phyloP scores from a whole-genome alignment of 2,113 vertebrate species.

The Gopherus evgoodei region DNA sequence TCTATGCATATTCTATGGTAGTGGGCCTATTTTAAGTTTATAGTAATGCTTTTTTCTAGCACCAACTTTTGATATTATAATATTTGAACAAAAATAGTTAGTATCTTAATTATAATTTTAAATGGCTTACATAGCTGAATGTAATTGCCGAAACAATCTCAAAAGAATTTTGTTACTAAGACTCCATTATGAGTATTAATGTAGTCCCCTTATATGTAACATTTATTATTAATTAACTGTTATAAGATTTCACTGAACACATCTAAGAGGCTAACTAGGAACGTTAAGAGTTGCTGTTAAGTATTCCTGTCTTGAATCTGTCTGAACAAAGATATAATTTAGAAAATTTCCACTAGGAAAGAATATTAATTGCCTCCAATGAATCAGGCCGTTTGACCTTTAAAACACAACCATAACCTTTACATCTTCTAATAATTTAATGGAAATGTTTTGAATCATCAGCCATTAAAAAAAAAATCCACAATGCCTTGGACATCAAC shows the following conservation, averaged over 20 bases:
- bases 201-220: background rate
- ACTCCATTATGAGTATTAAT: background rate
- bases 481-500: background rate
- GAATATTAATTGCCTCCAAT: background rate
- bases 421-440: background rate
- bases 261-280: background rate
- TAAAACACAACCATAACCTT: background rate
- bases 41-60: background rate
- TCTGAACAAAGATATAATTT: background rate
- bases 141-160: background rate
- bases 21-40: background rate
- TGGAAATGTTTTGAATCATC: background rate
- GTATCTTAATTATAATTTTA: background rate
- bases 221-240: background rate
- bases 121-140: background rate
- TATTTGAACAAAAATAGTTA: background rate
- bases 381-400: background rate
- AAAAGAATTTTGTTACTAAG: background rate
- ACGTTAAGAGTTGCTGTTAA: background rate
- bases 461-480: background rate
- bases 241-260: background rate
- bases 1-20: background rate
- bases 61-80: fast-evolving
- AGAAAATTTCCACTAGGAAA: background rate
- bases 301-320: background rate